Evolutionary conservation across 1,140 invertebrate genomes (phyloP).

Genomic region (Neodiprion pinetum): DNA sequence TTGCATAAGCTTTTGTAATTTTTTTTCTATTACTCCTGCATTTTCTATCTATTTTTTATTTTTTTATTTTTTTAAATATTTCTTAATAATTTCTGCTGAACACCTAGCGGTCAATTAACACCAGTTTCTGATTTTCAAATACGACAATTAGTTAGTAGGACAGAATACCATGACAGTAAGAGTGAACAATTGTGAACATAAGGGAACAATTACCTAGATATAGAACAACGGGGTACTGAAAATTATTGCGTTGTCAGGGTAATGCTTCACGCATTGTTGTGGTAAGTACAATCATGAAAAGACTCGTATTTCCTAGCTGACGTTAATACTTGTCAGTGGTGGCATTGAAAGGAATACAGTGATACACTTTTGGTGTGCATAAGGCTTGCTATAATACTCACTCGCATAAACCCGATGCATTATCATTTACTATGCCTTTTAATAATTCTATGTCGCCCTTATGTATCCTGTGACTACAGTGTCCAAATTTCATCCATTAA

Average conservation of each 20-base stretch:
- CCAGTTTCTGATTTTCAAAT: background rate
- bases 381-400: background rate
- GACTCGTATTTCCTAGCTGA: background rate
- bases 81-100: background rate
- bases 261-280: background rate
- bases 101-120: background rate
- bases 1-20: background rate
- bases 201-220: background rate
- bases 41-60: background rate
- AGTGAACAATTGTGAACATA: too few species aligned
- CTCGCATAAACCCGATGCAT: background rate
- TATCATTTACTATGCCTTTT: background rate
- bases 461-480: background rate
- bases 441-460: background rate
- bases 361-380: background rate
- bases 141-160: background rate
- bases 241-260: constrained; percentile 1
- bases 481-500: background rate
- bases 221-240: background rate
- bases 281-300: background rate
- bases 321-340: background rate
- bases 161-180: too few species aligned
- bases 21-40: too few species aligned
- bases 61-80: background rate
- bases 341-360: background rate